Conservation (phyloP, 2,888 invertebrate genomes). For the Mamestra brassicae region DNA sequence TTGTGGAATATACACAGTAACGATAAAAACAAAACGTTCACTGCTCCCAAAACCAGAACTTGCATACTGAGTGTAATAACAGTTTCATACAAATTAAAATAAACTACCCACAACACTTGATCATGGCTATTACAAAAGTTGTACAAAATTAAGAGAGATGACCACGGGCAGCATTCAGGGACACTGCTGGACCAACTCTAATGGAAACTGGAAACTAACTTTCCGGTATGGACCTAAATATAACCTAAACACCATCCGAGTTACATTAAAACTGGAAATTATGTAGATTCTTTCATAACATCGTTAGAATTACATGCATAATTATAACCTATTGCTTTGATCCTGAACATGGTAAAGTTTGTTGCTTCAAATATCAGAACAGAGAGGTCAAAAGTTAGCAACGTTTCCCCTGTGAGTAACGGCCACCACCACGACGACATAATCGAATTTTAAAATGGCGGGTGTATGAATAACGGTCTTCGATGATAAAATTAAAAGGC, state of each 20-base stretch:
- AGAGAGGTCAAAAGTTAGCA: slow-evolving; percentile 38
- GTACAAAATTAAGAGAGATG: slow-evolving; percentile 67
- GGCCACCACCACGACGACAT: slow-evolving; percentile 2
- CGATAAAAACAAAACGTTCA: not conserved
- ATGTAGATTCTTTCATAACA: slow-evolving; percentile 62
- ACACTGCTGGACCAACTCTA: slow-evolving; percentile 66
- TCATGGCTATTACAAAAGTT: slow-evolving; percentile 65
- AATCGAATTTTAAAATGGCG: slow-evolving; percentile 40
- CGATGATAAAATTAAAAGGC: not conserved
- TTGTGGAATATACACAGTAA: not conserved
- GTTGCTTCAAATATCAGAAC: slow-evolving; percentile 42
- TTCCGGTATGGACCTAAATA: slow-evolving; percentile 58
- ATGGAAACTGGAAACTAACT: slow-evolving; percentile 71
- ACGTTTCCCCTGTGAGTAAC: slow-evolving; percentile 33
- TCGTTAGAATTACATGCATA: slow-evolving; percentile 55
- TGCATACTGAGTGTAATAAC: slow-evolving; percentile 40
- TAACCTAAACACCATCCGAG: slow-evolving; percentile 60
- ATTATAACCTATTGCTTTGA: slow-evolving; percentile 58
- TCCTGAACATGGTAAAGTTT: slow-evolving; percentile 38
- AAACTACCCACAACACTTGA: slow-evolving; percentile 52
- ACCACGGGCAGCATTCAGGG: slow-evolving; percentile 58
- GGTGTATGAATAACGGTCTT: slow-evolving; percentile 4
- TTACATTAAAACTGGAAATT: slow-evolving; percentile 52
- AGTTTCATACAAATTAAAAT: slow-evolving; percentile 51
- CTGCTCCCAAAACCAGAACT: slow-evolving; percentile 25